A percentile compares a stretch with the other conserved stretches of the same genome.
Evolutionary conservation across 2,888 invertebrate species (phyloP).

Genomic region (Hydrotaea cyrtoneurina): DNA sequence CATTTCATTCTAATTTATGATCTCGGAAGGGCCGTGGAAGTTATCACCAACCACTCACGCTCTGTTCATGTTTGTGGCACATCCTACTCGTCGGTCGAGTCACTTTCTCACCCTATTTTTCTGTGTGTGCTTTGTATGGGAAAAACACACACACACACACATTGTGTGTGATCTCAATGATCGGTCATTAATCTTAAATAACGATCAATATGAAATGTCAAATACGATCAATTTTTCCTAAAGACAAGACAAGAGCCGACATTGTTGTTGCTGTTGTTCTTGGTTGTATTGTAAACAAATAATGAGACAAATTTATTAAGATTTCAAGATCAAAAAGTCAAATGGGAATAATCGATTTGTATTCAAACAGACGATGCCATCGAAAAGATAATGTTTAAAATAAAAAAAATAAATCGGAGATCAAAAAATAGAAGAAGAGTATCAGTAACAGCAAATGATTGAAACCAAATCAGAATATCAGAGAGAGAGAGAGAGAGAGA

Average conservation of each 20-base stretch:
- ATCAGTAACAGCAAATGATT: too few relatives aligned
- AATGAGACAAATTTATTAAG: slow-evolving; percentile 77
- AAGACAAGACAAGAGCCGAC: slow-evolving; percentile 37
- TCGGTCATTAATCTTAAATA: slow-evolving; percentile 75
- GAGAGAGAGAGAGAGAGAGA: too few relatives aligned
- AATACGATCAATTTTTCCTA: slow-evolving; percentile 69
- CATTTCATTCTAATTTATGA: not conserved
- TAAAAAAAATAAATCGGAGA: slow-evolving; percentile 13
- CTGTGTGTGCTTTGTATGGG: too few relatives aligned
- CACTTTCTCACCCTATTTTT: slow-evolving; percentile 12
- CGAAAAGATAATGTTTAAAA: slow-evolving; percentile 54
- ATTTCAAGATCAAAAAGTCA: slow-evolving; percentile 76
- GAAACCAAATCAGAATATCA: too few relatives aligned
- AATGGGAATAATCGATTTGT: slow-evolving; percentile 64
- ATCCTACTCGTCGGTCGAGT: not conserved
- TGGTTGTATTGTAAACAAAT: slow-evolving; percentile 64
- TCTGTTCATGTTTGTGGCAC: not conserved
- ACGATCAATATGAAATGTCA: slow-evolving; percentile 73
- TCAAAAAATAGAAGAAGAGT: too few relatives aligned
- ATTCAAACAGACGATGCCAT: not conserved
- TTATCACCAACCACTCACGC: not conserved
- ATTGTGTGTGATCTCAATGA: slow-evolving; percentile 15
- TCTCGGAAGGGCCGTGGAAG: not conserved
- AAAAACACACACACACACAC: too few relatives aligned
- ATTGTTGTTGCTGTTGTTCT: not conserved